Base-by-base conservation (phyloP, 2,113 vertebrate species). In the Synodontis membranacea region DNA sequence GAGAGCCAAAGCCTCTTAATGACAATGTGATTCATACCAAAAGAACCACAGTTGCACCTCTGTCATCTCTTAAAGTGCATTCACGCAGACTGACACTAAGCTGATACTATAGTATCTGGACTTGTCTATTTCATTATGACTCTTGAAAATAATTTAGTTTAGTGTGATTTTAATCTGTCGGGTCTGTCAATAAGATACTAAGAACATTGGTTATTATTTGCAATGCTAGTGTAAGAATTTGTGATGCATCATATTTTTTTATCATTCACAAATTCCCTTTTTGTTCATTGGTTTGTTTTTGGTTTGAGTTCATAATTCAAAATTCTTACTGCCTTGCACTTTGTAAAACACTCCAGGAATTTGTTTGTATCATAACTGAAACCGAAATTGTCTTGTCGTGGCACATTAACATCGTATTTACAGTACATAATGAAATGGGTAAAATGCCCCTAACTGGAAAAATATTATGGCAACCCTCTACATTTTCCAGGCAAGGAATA, bases 1-100 rank as follows among this genome's bases (percentile, higher is more conserved):
- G 5, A 87, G 89, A 79, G 58, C 0, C 25, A 56, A 54, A 80
- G 78, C 78, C 50, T 56, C 21, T 80, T 25, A 56, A 58, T 39
- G 19, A 56, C 78, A 31, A 80, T 80, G 78, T 80, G 48, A 50
- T 80, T 79, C 52, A 56, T 80, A 25, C 31, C 50, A 39, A 25
- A 56, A 37, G n/a, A 78, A 78, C 23, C 70, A 34, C 37, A 42
- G 19, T 42, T 72, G 19, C 37, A 72, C 12, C 44, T 76, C 46
- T 7, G 46, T 52, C 28, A 78, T 31, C 74, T 50, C 46, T 31
- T 50, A 31, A 6, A 50, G 74, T 31, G 25, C 44, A 75, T 14
- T 48, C 10, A 74, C n/a, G 48, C 44, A 74, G 42, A 48, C 25
- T 23, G 8, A 23, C 37, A 42, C 19, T 42, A 42, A 19, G 17